Base-by-base conservation (phyloP, 2,797 vertebrate species). In the Ispidina picta region DNA sequence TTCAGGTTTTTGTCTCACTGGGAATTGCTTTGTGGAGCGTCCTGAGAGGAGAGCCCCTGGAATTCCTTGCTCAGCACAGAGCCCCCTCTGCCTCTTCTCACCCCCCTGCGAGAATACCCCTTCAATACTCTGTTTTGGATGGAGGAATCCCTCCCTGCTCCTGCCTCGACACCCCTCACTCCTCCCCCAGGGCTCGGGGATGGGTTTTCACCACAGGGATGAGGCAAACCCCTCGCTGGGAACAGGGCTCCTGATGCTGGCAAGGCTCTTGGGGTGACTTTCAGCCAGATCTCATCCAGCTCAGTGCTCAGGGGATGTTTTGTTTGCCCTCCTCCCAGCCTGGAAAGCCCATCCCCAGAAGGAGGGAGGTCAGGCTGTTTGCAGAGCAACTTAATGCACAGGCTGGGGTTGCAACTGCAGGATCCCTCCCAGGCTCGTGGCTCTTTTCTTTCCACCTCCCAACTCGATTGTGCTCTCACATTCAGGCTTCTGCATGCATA, bases 401-500 rank as follows among this genome's bases (percentile, higher is more conserved):
- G 56, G 52, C 1, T 82, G 46, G 6, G 83, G 90, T 48, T 88
- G 23, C 80, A 91, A 80, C 76, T 56, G 73, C 84, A 37, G 14
- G 29, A 66, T 25, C 37, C 74, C 55, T 76, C 86, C 29, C 70
- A 2, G 91, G 93, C 89, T 93, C 81, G 77, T 90, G 35, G 86
- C 77, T 81, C 89, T 21, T 90, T 91, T 46, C 92, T 94, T 93
- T 95, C 14, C 28, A 25, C 68, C 54, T 37, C 89, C n/a, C 33
- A 52, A 44, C 74, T 66, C 41, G 15, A 92, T 83, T 86, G 82
- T 78, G 9, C 44, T 1, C 83, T 92, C 72, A 83, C 83, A 92
- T 95, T 95, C 89, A 95, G 48, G 92, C 46, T 5, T 86, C 89
- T 81, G 91, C 29, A 95, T 89, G 94, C 94, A 94, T 84, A 95